Evolutionary conservation across 1,140 invertebrate species (phyloP).

Genomic region (Globodera rostochiensis): DNA sequence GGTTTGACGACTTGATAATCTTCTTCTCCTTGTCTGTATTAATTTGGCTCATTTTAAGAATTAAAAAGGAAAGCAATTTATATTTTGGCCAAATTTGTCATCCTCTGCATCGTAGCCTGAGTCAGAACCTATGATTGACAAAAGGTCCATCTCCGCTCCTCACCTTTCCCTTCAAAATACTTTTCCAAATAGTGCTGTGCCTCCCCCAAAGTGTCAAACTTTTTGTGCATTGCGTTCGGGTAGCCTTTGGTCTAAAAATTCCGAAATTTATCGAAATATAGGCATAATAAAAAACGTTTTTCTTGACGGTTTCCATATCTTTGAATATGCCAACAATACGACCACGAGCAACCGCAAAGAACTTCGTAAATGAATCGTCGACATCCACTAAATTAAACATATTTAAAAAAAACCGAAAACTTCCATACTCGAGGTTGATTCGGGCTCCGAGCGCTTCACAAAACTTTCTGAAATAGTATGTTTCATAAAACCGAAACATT

Average conservation of each 20-base stretch:
- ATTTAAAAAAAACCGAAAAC: background rate
- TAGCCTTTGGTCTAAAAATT: slow-evolving; percentile 74
- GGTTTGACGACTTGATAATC: too few species aligned
- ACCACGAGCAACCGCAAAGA: slow-evolving; percentile 53
- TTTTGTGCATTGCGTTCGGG: slow-evolving; percentile 76
- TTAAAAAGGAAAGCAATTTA: too few species aligned
- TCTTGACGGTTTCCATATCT: slow-evolving; percentile 45
- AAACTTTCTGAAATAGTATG: slow-evolving; percentile 6
- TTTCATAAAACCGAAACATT: too few species aligned
- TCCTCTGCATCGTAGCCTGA: too few species aligned
- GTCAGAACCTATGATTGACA: background rate
- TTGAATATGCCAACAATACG: slow-evolving; percentile 46
- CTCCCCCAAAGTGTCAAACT: slow-evolving; percentile 73
- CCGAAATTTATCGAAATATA: background rate
- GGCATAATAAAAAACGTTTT: slow-evolving; percentile 28
- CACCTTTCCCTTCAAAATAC: slow-evolving; percentile 42
- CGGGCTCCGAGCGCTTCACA: background rate
- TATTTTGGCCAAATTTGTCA: too few species aligned
- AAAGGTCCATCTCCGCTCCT: background rate
- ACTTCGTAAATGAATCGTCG: slow-evolving; percentile 28
- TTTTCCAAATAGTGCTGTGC: slow-evolving; percentile 67
- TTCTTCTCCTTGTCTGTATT: too few species aligned
- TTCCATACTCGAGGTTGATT: slow-evolving; percentile 9
- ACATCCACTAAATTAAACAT: slow-evolving; percentile 33
- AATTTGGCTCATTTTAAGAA: too few species aligned